phyloP scores from a whole-genome alignment of 1,140 invertebrate genomes.

The Solenopsis fugax region DNA sequence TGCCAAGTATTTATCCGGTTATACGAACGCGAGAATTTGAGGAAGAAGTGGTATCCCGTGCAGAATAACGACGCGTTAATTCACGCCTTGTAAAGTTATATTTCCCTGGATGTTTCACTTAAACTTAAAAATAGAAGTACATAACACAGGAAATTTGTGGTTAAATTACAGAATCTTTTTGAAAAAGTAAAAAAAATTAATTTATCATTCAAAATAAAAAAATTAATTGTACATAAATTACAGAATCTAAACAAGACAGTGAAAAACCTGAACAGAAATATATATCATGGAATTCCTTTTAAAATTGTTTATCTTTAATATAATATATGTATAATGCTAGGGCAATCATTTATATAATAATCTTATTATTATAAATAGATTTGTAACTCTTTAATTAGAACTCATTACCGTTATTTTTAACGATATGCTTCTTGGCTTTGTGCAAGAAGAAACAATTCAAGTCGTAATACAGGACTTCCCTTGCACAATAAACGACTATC shows the following conservation, averaged over 20 bases:
- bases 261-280: background rate
- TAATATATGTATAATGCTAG: background rate
- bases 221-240: background rate
- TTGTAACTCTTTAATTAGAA: background rate
- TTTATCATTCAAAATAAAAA: background rate
- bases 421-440: background rate
- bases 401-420: slow-evolving; percentile 28
- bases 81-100: slow-evolving; percentile 20
- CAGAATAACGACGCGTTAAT: slow-evolving; percentile 26
- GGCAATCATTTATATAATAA: no score
- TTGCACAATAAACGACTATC: slow-evolving; percentile 36
- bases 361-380: background rate
- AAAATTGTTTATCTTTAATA: background rate
- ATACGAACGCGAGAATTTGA: slow-evolving; percentile 27
- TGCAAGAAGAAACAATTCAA: slow-evolving; percentile 16
- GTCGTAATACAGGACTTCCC: slow-evolving; percentile 2
- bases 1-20: slow-evolving; percentile 49
- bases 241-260: background rate
- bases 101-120: slow-evolving; percentile 2
- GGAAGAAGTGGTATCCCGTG: slow-evolving; percentile 26
- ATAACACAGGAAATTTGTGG: background rate
- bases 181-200: background rate
- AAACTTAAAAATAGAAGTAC: slow-evolving; percentile 19
- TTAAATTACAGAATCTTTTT: background rate
- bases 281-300: background rate